Conservation (phyloP, 2,888 invertebrate species). For the Leptinotarsa tumamoca region DNA sequence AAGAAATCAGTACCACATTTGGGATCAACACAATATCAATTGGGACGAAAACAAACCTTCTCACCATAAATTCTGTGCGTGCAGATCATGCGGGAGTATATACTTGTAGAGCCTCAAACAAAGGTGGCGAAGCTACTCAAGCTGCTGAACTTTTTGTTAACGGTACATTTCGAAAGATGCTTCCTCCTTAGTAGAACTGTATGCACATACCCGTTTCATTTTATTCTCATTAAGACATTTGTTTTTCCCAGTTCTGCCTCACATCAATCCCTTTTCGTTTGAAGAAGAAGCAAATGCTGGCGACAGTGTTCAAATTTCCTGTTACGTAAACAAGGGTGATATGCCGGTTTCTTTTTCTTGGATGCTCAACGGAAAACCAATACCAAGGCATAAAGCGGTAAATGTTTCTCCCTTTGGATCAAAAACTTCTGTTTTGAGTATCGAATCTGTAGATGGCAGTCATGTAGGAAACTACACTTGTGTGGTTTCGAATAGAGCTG, state of each 20-base stretch:
- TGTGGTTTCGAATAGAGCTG: conserved; percentile 69
- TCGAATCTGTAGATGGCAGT: conserved; percentile 69
- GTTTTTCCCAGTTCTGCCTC: conserved; percentile 68
- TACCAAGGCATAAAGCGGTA: conserved; percentile 69
- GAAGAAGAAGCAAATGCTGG: conserved; percentile 75
- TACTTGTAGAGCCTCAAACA: conserved; percentile 77
- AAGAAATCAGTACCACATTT: conserved; percentile 61
- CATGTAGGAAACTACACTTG: conserved; percentile 73
- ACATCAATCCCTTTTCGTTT: conserved; percentile 77
- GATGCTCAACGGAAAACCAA: conserved; percentile 77
- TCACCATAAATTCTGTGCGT: conserved; percentile 74
- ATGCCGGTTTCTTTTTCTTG: conserved; percentile 78
- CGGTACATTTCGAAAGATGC: conserved; percentile 68
- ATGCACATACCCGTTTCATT: conserved; percentile 5
- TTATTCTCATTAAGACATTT: conserved; percentile 3
- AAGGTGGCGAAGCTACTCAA: conserved; percentile 74
- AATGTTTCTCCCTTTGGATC: conserved; percentile 72
- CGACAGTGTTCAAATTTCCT: conserved; percentile 75
- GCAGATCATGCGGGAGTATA: conserved; percentile 79
- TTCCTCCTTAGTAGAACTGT: conserved; percentile 14
- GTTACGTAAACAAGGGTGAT: conserved; percentile 75
- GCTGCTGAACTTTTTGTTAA: conserved; percentile 75
- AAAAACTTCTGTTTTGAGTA: conserved; percentile 74
- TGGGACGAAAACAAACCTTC: conserved; percentile 72
- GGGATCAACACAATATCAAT: conserved; percentile 61